These are phyloP conservation scores for Drosophila barbarae DNA, from an alignment of 2,888 invertebrate genomes.

Conservation along the genomic window DNA sequence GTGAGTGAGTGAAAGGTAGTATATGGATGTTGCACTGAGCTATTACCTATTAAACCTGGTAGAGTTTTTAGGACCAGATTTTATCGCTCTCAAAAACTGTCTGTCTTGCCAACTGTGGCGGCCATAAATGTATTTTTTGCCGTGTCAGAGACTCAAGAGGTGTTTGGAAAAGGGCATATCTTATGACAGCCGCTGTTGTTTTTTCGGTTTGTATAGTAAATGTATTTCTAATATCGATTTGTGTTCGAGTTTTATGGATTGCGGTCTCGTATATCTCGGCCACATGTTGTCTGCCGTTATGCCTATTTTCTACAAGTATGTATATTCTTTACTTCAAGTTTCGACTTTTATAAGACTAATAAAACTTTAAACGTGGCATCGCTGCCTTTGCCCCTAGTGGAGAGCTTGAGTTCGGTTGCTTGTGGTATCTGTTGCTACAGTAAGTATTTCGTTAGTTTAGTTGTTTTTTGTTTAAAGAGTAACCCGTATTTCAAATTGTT, in stretches of 20 bases:
- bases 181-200: constrained; percentile 22
- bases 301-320: constrained; percentile 28
- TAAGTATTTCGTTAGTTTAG: constrained; percentile 34
- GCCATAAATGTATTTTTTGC: not conserved
- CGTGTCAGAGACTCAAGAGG: constrained; percentile 15
- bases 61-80: constrained; percentile 3
- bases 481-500: constrained; percentile 68
- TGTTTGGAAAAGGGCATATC: constrained; percentile 26
- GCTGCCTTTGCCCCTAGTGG: constrained; percentile 6
- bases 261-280: constrained; percentile 26
- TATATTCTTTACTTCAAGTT: constrained; percentile 25
- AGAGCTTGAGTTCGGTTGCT: constrained; percentile 20
- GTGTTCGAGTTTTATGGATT: constrained; percentile 30
- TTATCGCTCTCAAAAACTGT: not conserved
- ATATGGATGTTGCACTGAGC: not conserved
- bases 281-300: constrained; percentile 19
- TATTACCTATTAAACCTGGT: constrained; percentile 4
- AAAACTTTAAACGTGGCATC: constrained; percentile 34
- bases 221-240: constrained; percentile 47
- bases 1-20: not conserved
- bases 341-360: constrained; percentile 38
- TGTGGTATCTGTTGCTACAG: constrained; percentile 35
- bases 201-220: constrained; percentile 33
- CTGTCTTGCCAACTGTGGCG: constrained; percentile 8
- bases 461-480: constrained; percentile 45